Evolutionary conservation across 2,888 invertebrate species (phyloP), one percentile per base, ranked within the genome.

Genomic region (Drosophila hawaiiensis): DNA sequence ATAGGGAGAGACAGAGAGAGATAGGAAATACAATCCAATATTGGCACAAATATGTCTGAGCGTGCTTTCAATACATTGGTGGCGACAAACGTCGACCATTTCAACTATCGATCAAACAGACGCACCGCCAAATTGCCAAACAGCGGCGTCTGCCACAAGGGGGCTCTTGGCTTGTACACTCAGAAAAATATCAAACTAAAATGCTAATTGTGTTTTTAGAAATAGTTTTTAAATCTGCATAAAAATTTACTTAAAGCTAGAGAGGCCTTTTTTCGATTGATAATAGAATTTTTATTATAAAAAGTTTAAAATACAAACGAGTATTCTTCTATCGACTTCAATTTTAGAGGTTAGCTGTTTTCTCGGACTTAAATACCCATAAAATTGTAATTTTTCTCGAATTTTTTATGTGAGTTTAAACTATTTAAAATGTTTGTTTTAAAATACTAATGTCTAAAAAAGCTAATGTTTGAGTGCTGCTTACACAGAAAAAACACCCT

Each of bases 91-190:
- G 84, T 87, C 85, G 76, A 59, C 58, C 75, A 81, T 81, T 82
- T 73, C 54, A 55, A 63, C 70, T 92, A 92, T 92, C 82, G 92
- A 92, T 88, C 92, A 92, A 92, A 92, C 92, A 91, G 81, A 78
- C 81, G 71, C 73, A 78, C 78, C 72, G 80, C 76, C 68, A 79
- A 84, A 79, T 77, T 76, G 56, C 47, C 69, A 55, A n/a, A 31
- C 72, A 72, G 67, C 9, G 75, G 66, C 71, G 71, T 63, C 66
- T 12, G 29, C 37, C 14, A 1, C 12, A 0, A 16, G 1, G 14
- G 22, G n/a, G 25, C 6, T 5, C 35, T n/a, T n/a, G 41, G 9
- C 3, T 25, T 25, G 4, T 47, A 25, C 47, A 47, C 25, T 47
- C 47, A 47, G 16, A 25, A 16, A 47, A 41, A 47, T 4, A 47